These are phyloP conservation scores for Exocentrus adspersus DNA, from an alignment of 2,888 invertebrate genomes.

Conservation along the genomic window DNA sequence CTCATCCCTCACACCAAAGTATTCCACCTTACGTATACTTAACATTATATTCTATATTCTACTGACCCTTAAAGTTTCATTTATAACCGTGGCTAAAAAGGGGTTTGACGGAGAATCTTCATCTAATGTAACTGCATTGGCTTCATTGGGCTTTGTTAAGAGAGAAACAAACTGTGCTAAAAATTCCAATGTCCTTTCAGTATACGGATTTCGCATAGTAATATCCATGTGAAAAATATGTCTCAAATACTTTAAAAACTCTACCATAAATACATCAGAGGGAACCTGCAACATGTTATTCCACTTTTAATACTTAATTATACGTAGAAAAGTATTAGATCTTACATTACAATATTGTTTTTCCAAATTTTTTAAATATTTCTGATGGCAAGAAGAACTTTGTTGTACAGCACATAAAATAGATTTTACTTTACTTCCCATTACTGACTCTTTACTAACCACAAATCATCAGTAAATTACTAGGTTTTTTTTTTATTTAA, in stretches of 20 bases:
- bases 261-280: constrained; percentile 35
- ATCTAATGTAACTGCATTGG: constrained; percentile 5
- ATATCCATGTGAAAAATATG: constrained; percentile 35
- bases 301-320: constrained; percentile 20
- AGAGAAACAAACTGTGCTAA: constrained; percentile 43
- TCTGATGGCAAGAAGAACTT: constrained; percentile 43
- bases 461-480: too few relatives aligned
- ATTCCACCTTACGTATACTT: too few relatives aligned
- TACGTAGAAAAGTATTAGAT: constrained; percentile 2
- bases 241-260: constrained; percentile 35
- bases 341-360: constrained; percentile 44
- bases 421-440: constrained; percentile 32
- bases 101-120: constrained; percentile 29
- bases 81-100: constrained; percentile 39
- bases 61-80: constrained; percentile 39
- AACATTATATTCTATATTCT: too few relatives aligned
- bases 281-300: constrained; percentile 26
- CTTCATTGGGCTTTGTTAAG: constrained; percentile 36
- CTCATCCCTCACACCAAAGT: too few relatives aligned
- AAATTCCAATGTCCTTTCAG: constrained; percentile 45
- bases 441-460: background rate
- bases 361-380: constrained; percentile 42
- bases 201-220: constrained; percentile 33
- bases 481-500: too few relatives aligned
- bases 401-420: constrained; percentile 43